Percentiles rank a stretch among this genome's conserved stretches.
These are phyloP conservation scores for Eutolmus rufibarbis DNA, from an alignment of 2,888 invertebrate genomes.

Conservation along the genomic window DNA sequence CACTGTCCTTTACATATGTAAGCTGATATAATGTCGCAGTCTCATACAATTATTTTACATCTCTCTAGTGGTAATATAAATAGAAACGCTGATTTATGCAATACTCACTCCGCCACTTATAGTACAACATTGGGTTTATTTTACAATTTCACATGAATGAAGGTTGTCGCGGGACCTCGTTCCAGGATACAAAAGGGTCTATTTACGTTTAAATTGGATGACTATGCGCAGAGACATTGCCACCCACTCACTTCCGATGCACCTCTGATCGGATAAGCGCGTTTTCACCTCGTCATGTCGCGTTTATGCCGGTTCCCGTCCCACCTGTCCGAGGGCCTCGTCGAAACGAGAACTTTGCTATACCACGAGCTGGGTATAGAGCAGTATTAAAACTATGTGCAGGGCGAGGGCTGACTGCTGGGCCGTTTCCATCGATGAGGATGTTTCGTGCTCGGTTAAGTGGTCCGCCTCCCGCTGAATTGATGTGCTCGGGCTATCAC, in stretches of 20 bases:
- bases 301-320: not conserved
- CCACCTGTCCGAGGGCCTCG: not conserved
- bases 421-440: conserved; percentile 18
- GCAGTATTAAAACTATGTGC: conserved; percentile 20
- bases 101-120: not conserved
- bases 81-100: conserved; percentile 3
- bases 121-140: conserved; percentile 10
- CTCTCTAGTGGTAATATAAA: conserved; percentile 9
- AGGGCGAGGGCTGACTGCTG: not conserved
- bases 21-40: conserved; percentile 39
- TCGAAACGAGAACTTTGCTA: conserved; percentile 19
- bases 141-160: conserved; percentile 14
- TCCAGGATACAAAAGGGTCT: not conserved
- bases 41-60: conserved; percentile 34
- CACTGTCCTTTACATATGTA: conserved; percentile 12
- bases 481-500: conserved; percentile 51
- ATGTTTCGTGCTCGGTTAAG: conserved; percentile 41
- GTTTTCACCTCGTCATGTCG: not conserved
- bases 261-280: not conserved
- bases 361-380: conserved; percentile 16
- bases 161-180: not conserved
- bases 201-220: not conserved
- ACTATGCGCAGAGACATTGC: not conserved
- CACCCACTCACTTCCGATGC: not conserved
- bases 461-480: conserved; percentile 47